phyloP scores from a whole-genome alignment of 1,140 invertebrate species.

The Drosophila azteca region DNA sequence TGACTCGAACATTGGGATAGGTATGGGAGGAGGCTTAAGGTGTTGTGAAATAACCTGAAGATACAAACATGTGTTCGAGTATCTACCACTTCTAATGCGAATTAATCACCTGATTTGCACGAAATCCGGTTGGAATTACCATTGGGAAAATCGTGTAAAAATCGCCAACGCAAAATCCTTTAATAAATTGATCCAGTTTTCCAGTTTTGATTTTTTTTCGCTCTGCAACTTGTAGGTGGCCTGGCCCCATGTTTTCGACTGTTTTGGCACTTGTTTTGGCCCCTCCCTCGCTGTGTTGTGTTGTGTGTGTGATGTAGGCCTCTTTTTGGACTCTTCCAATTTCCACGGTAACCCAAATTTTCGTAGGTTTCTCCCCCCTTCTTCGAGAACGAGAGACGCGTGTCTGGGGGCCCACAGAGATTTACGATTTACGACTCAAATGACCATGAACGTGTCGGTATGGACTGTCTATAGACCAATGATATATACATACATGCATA shows the following conservation, averaged over 20 bases:
- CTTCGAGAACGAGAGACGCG: conserved; percentile 21
- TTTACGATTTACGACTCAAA: conserved; percentile 66
- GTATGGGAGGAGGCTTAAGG: conserved; percentile 3
- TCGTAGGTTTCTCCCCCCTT: conserved; percentile 10
- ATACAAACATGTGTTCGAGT: conserved; percentile 24
- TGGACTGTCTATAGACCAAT: conserved; percentile 30
- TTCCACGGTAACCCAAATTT: conserved; percentile 51
- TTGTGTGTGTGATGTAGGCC: conserved; percentile 1
- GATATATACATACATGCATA: conserved; percentile 18
- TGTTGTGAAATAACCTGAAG: conserved; percentile 26
- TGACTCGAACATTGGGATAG: conserved; percentile 2
- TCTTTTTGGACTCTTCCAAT: conserved; percentile 19
- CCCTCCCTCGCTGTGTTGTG: conserved; percentile 15
- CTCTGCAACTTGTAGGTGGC: conserved; percentile 41
- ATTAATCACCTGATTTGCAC: conserved; percentile 43
- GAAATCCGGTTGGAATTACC: conserved; percentile 49
- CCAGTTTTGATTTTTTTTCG: background rate
- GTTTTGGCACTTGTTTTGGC: conserved; percentile 48
- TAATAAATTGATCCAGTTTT: conserved; percentile 56
- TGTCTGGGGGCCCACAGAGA: conserved; percentile 46
- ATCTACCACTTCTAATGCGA: conserved; percentile 35
- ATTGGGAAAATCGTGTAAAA: conserved; percentile 39
- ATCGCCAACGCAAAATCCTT: conserved; percentile 47
- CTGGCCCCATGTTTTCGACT: conserved; percentile 37
- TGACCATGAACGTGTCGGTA: conserved; percentile 64